Base-by-base conservation (phyloP, 2,113 vertebrate species). In the Periophthalmodon schlosseri region DNA sequence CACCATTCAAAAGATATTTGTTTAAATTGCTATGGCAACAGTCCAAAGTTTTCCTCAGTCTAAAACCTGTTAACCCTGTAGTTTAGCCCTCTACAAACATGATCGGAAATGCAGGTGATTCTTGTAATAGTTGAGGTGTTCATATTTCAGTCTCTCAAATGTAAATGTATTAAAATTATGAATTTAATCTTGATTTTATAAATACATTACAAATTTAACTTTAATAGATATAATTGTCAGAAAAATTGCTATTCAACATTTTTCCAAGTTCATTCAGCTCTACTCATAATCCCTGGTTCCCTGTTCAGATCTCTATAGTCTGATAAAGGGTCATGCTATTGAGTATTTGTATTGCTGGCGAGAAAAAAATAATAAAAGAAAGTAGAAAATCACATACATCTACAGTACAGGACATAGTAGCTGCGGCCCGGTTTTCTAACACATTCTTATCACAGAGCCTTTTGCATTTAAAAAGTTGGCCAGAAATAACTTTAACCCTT, bases 261-360 rank as follows among this genome's bases (percentile, higher is more conserved):
- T 57, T 57, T 57, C 56, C 20, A 57, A 57, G 21, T 13, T 57
- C n/a, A 23, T 57, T 57, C 56, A 13, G n/a, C 56, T 11, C 56
- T 12, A 23, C 12, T 57, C n/a, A 23, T 72, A 79, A 61, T 87
- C 82, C 83, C 80, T 80, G 82, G 66, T 77, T 80, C 72, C 74
- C 76, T 49, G 69, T 83, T 81, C 36, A 76, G 78, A 79, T 70
- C 33, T 50, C 13, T 70, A 61, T 2, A 79, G 75, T 77, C 69
- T 70, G 70, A 61, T 50, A 23, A 67, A 56, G 33, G 13, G 49
- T 83, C 49, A 73, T 56, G 20, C 67, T 70, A 33, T 44, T 69
- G 16, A 33, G 58, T 49, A 34, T 79, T 73, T 73, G 77, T 92
- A 92, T 92, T 91, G 91, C 91, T 91, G 76, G 76, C 56, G 52